Evolutionary conservation across 2,888 invertebrate genomes (phyloP), one percentile per base, ranked within the genome.

Genomic region (Thereva unica): DNA sequence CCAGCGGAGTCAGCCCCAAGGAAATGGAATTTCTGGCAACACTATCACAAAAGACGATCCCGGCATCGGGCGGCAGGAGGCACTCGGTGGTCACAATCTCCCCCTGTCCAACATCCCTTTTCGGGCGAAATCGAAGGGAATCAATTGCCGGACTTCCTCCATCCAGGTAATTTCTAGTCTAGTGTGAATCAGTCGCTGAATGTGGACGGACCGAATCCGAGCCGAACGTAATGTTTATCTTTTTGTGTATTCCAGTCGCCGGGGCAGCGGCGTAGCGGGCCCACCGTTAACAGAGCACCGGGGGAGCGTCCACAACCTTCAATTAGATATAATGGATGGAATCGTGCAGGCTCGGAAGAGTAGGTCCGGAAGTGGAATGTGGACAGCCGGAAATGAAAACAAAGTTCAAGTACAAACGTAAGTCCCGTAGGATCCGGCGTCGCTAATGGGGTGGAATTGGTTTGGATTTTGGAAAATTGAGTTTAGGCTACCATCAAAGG

Each of bases 31-130:
- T 93, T 80, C 80, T 93, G 71, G 92, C 93, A n/a, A 93, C 93
- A 3, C 83, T 93, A 49, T 90, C 91, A 70, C 87, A 89, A 75
- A 87, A 88, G 34, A 85, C 88, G 3, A 83, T 84, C 37, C 88
- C 89, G 1, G 85, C 88, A 44, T 88, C 89, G 2, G 86, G 87
- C 6, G 92, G 89, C 4, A 84, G 93, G 72, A 85, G 92, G 74
- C 92, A 93, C 82, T 92, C 92, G 70, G 91, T 93, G 70, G 92
- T 93, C 52, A 93, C 92, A 72, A 93, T 93, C 76, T 92, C 91
- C 23, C 87, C 89, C 75, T 90, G 92, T 66, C 92, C 92, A 3
- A 85, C 88, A 64, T 85, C 89, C 45, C 79, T 92, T n/a, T 92
- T 92, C 73, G 92, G 92, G 0, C 85, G 91, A 54, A 89, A 87